Evolutionary conservation across 2,888 invertebrate species (phyloP).

Genomic region (Machimus rusticus): DNA sequence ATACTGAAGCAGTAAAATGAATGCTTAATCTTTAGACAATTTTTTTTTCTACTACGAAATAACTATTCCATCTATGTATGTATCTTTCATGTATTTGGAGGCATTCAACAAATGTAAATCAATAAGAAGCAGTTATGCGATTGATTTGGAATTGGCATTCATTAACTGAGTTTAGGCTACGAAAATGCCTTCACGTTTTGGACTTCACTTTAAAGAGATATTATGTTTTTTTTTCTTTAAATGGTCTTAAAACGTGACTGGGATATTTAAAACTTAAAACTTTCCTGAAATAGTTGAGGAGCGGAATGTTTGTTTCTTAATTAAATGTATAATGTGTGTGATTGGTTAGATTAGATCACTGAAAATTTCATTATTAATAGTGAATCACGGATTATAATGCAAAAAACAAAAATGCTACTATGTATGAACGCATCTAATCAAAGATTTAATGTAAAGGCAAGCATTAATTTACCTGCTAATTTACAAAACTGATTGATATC

Average conservation of each 20-base stretch:
- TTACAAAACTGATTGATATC: too few relatives aligned
- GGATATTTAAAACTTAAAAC: not conserved
- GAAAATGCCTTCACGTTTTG: slow-evolving; percentile 2
- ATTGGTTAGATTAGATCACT: not conserved
- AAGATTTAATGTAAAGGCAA: too few relatives aligned
- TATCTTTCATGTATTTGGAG: not conserved
- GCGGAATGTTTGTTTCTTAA: not conserved
- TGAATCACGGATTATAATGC: not conserved
- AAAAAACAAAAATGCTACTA: not conserved
- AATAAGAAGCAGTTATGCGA: not conserved
- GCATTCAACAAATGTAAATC: not conserved
- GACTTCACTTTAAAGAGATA: not conserved
- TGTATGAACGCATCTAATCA: too few relatives aligned
- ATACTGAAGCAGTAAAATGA: not conserved
- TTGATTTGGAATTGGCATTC: not conserved
- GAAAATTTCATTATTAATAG: not conserved
- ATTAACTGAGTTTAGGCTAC: not conserved
- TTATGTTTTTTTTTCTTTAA: not conserved
- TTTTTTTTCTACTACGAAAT: not conserved
- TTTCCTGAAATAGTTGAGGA: not conserved
- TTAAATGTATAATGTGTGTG: not conserved
- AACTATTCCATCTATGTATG: not conserved
- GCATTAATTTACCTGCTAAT: too few relatives aligned
- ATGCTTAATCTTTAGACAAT: not conserved
- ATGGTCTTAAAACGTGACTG: not conserved